Conservation (phyloP, 1,140 invertebrate genomes). For the Steinernema feltiae region DNA sequence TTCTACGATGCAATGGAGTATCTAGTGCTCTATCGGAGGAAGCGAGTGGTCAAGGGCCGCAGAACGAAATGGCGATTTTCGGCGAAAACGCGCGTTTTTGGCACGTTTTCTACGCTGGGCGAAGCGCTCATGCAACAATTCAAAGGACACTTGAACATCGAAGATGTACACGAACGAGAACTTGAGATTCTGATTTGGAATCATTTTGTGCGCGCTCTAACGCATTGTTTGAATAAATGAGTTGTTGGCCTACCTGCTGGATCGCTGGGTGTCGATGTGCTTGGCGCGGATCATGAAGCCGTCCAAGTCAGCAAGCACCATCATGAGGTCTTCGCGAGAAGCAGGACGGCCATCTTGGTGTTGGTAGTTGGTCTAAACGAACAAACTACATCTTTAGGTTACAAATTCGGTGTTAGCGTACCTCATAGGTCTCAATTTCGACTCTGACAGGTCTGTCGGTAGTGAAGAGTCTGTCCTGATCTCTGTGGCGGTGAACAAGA, state of each 20-base stretch:
- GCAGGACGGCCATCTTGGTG: slow-evolving; percentile 72
- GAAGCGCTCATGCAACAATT: slow-evolving; percentile 49
- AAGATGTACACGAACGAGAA: slow-evolving; percentile 52
- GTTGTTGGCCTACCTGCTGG: slow-evolving; percentile 46
- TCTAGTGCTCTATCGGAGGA: slow-evolving; percentile 17
- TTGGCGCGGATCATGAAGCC: slow-evolving; percentile 85
- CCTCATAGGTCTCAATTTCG: slow-evolving; percentile 54
- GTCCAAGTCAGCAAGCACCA: slow-evolving; percentile 81
- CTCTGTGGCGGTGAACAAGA: slow-evolving; percentile 45
- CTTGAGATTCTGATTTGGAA: slow-evolving; percentile 48
- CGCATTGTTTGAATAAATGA: slow-evolving; percentile 6
- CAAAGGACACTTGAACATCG: slow-evolving; percentile 37
- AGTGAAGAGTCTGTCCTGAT: slow-evolving; percentile 44
- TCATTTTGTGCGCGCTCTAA: slow-evolving; percentile 46
- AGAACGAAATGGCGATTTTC: slow-evolving; percentile 19
- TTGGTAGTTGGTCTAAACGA: slow-evolving; percentile 65
- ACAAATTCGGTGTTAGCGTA: slow-evolving; percentile 17
- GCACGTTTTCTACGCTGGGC: slow-evolving; percentile 38
- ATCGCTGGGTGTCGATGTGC: slow-evolving; percentile 64
- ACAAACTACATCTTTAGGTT: background rate
- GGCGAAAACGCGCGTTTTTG: slow-evolving; percentile 14
- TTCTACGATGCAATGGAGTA: slow-evolving; percentile 15
- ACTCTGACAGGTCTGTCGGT: slow-evolving; percentile 47
- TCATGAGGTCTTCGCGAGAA: slow-evolving; percentile 78
- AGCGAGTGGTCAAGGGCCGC: slow-evolving; percentile 16